These are phyloP conservation scores for Drosophila anceps DNA, from an alignment of 2,888 invertebrate genomes.

Conservation along the genomic window DNA sequence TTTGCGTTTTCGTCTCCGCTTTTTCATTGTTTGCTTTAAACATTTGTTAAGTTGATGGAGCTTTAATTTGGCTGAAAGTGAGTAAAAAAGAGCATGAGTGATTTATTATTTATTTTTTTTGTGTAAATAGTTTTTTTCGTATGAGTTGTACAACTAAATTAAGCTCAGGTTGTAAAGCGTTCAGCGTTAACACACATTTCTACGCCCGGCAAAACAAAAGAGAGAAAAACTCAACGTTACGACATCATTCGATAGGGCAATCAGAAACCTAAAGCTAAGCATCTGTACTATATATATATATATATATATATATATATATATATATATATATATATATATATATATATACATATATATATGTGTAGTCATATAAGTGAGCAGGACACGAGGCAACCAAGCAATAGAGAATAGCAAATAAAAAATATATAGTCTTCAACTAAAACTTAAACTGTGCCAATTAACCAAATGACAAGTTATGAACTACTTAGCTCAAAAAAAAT, in stretches of 20 bases:
- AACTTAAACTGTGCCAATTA: slow-evolving; percentile 72
- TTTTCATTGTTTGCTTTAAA: neutral
- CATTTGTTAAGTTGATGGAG: slow-evolving; percentile 7
- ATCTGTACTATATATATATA: slow-evolving; percentile 16
- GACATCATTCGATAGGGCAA: slow-evolving; percentile 57
- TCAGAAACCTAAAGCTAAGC: slow-evolving; percentile 58
- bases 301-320: slow-evolving; percentile 18
- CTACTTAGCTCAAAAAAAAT: slow-evolving; percentile 22
- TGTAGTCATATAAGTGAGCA: slow-evolving; percentile 16
- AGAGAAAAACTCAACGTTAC: slow-evolving; percentile 4
- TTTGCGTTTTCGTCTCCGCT: slow-evolving; percentile 19
- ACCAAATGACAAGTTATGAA: slow-evolving; percentile 47
- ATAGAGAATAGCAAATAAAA: slow-evolving; percentile 22
- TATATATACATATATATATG: no score
- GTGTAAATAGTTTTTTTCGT: slow-evolving; percentile 56
- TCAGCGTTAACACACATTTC: slow-evolving; percentile 45
- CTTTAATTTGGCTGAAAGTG: slow-evolving; percentile 30
- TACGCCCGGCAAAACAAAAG: slow-evolving; percentile 29
- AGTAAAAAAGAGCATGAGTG: slow-evolving; percentile 17
- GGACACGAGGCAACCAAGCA: slow-evolving; percentile 24
- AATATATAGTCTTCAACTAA: slow-evolving; percentile 15
- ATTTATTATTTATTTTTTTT: slow-evolving; percentile 50
- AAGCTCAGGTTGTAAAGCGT: slow-evolving; percentile 76
- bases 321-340: no score
- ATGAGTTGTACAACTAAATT: slow-evolving; percentile 19